Conservation (phyloP, 1,140 invertebrate species). For the Orius insidiosus region DNA sequence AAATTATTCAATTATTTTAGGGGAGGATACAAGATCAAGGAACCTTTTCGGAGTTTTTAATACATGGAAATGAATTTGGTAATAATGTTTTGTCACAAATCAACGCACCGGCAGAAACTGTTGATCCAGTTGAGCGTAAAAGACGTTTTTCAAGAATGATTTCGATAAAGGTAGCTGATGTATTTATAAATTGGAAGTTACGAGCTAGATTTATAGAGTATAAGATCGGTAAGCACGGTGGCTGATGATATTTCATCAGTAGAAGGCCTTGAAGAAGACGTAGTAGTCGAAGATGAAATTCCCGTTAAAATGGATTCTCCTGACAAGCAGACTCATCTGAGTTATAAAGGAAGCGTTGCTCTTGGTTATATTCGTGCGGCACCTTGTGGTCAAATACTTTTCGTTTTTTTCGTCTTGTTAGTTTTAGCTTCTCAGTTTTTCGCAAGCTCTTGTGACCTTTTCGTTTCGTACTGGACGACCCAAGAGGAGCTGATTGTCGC, state of each 20-base stretch:
- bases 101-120: background rate
- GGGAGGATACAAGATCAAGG: slow-evolving; percentile 36
- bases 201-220: slow-evolving; percentile 2
- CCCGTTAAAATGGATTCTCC: too few relatives aligned
- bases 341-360: slow-evolving; percentile 4
- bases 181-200: background rate
- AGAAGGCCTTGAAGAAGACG: background rate
- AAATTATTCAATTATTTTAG: slow-evolving; percentile 20
- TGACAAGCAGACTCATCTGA: slow-evolving; percentile 18
- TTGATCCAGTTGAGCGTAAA: too few relatives aligned
- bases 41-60: slow-evolving; percentile 30
- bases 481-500: background rate
- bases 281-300: too few relatives aligned
- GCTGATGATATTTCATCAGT: background rate
- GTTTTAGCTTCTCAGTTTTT: slow-evolving; percentile 45
- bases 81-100: background rate
- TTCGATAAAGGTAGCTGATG: background rate
- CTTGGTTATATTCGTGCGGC: slow-evolving; percentile 43
- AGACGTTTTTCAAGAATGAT: background rate
- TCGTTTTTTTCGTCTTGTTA: slow-evolving; percentile 35
- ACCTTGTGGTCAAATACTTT: slow-evolving; percentile 32
- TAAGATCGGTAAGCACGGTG: slow-evolving; percentile 1
- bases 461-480: slow-evolving; percentile 49
- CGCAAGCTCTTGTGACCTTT: slow-evolving; percentile 55
- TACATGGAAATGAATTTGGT: slow-evolving; percentile 28